These are phyloP conservation scores for Rhombomys opimus DNA, from an alignment of 2,113 vertebrate species.

Conservation along the genomic window DNA sequence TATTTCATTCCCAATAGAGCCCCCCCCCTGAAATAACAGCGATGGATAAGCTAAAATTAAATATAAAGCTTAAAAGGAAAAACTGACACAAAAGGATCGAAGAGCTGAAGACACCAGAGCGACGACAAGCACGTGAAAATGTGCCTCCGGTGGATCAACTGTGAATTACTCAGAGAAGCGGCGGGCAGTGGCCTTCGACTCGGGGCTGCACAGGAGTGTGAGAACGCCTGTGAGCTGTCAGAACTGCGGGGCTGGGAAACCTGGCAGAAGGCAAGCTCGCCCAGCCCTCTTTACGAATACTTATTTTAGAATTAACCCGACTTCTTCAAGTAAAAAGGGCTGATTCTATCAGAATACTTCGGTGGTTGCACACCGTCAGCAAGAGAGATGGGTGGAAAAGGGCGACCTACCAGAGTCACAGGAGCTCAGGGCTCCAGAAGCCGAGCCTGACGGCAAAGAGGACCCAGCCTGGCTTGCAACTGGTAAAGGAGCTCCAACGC, in stretches of 20 bases:
- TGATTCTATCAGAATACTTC: too few species aligned
- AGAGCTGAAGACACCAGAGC: neutral
- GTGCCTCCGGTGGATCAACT: neutral
- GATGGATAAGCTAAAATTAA: neutral
- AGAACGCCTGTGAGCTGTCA: neutral
- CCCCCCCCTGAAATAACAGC: neutral
- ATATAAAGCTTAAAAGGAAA: neutral
- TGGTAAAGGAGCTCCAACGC: too few species aligned
- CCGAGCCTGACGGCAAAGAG: too few species aligned
- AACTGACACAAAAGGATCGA: neutral
- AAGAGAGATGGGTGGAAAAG: too few species aligned
- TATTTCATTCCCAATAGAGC: neutral
- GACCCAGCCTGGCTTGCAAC: too few species aligned
- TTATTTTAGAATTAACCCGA: neutral
- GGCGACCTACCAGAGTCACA: too few species aligned
- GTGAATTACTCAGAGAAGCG: neutral
- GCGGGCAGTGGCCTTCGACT: too few species aligned
- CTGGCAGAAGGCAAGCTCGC: neutral
- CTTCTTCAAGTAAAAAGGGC: neutral
- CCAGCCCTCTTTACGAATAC: too few species aligned
- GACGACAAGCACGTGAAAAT: neutral
- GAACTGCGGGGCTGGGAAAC: neutral
- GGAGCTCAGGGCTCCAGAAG: too few species aligned
- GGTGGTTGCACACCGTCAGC: too few species aligned
- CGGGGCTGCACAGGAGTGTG: neutral